Evolutionary conservation across 2,113 vertebrate genomes (phyloP).

Genomic region (Atractosteus spatula): DNA sequence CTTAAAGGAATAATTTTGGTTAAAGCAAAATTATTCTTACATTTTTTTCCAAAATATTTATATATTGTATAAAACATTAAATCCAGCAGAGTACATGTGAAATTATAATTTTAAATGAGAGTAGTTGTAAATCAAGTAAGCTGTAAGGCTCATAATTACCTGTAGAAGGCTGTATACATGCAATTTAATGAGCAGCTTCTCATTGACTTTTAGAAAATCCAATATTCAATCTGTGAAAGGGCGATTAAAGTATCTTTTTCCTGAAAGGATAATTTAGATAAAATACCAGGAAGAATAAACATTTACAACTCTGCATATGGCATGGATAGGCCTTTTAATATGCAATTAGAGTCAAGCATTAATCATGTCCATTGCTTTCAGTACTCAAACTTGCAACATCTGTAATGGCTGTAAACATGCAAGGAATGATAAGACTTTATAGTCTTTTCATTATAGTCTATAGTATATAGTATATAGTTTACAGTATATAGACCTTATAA

Average conservation of each 20-base stretch:
- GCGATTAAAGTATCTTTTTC: constrained; percentile 46
- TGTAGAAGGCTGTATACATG: constrained; percentile 72
- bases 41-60: no score
- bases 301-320: constrained; percentile 51
- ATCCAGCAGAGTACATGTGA: constrained; percentile 50
- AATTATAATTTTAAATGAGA: constrained; percentile 63
- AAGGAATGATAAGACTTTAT: no score
- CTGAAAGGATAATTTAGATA: constrained; percentile 54
- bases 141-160: constrained; percentile 58
- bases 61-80: not conserved
- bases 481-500: no score
- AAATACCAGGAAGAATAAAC: constrained; percentile 55
- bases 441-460: no score
- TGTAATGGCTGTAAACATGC: no score
- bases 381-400: no score
- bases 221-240: constrained; percentile 63
- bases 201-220: constrained; percentile 73
- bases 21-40: no score
- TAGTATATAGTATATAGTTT: no score
- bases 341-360: no score
- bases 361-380: no score
- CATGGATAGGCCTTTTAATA: no score
- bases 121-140: constrained; percentile 48
- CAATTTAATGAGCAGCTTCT: constrained; percentile 69
- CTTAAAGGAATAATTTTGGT: no score